These are phyloP conservation scores for Polydrusus pterygomalis DNA, from an alignment of 2,888 invertebrate species.

Conservation along the genomic window DNA sequence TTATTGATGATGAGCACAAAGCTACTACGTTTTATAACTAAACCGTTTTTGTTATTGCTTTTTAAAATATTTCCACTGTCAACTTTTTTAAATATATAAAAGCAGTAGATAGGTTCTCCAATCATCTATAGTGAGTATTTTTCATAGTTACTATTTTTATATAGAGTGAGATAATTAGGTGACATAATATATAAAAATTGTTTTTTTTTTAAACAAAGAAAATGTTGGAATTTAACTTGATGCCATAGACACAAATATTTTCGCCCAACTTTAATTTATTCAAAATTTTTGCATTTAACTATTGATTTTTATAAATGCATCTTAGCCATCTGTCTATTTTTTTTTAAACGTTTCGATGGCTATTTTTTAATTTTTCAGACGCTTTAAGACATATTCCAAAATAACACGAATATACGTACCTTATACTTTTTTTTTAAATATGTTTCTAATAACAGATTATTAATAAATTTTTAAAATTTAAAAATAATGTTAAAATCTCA, in stretches of 20 bases:
- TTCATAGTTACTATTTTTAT: slow-evolving; percentile 53
- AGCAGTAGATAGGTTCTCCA: slow-evolving; percentile 21
- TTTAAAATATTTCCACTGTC: slow-evolving; percentile 1
- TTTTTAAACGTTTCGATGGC: not conserved
- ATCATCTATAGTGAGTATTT: slow-evolving; percentile 49
- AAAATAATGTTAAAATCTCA: no score
- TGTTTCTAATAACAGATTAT: no score
- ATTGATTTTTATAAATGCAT: slow-evolving; percentile 30
- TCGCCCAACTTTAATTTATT: slow-evolving; percentile 16
- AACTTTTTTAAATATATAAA: not conserved
- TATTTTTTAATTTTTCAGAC: slow-evolving; percentile 14
- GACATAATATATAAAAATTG: slow-evolving; percentile 5
- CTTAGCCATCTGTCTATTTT: not conserved
- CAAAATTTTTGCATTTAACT: slow-evolving; percentile 34
- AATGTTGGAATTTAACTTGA: slow-evolving; percentile 41
- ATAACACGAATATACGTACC: not conserved
- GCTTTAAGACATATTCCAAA: slow-evolving; percentile 2
- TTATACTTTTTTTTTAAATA: not conserved
- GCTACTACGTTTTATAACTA: no score
- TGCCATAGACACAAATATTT: slow-evolving; percentile 45
- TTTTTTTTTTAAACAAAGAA: slow-evolving; percentile 5
- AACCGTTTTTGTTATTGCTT: no score
- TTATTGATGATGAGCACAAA: no score
- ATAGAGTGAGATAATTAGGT: slow-evolving; percentile 47
- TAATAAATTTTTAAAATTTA: no score